phyloP scores from a whole-genome alignment of 2,888 invertebrate species.

The Phyto melanocephala region DNA sequence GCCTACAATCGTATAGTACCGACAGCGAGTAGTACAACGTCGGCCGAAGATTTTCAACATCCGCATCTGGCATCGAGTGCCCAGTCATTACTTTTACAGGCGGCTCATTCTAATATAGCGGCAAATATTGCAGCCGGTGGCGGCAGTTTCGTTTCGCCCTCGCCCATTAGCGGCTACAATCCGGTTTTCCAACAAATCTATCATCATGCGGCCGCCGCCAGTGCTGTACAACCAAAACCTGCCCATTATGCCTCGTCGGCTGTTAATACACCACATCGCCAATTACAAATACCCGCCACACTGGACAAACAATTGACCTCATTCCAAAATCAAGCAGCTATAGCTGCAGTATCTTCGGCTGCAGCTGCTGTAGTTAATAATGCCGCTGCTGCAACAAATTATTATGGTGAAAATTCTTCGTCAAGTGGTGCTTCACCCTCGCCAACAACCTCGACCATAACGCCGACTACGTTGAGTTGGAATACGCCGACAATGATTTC shows the following conservation, averaged over 20 bases:
- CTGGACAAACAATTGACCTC: slow-evolving; percentile 75
- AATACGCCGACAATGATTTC: slow-evolving; percentile 81
- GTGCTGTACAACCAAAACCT: slow-evolving; percentile 82
- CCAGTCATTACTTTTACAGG: slow-evolving; percentile 84
- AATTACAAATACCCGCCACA: slow-evolving; percentile 81
- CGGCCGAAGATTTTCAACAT: slow-evolving; percentile 85
- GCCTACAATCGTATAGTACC: slow-evolving; percentile 89
- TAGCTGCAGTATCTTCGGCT: slow-evolving; percentile 73
- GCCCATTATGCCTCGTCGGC: slow-evolving; percentile 84
- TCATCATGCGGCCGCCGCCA: slow-evolving; percentile 85
- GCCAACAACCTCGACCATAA: slow-evolving; percentile 76
- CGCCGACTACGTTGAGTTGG: slow-evolving; percentile 83
- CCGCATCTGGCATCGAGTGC: slow-evolving; percentile 85
- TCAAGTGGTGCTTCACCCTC: slow-evolving; percentile 78
- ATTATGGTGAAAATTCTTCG: slow-evolving; percentile 77
- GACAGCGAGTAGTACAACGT: slow-evolving; percentile 83
- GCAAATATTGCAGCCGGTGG: slow-evolving; percentile 79
- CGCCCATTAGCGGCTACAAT: slow-evolving; percentile 87
- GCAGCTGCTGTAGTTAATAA: slow-evolving; percentile 75
- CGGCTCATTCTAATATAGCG: slow-evolving; percentile 82
- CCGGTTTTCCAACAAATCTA: slow-evolving; percentile 90
- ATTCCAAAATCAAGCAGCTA: slow-evolving; percentile 76
- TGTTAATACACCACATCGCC: slow-evolving; percentile 84
- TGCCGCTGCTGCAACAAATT: slow-evolving; percentile 75
- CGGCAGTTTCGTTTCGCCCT: slow-evolving; percentile 84